Conservation (phyloP, 1,140 invertebrate species). For the Eubasilissa regina region DNA sequence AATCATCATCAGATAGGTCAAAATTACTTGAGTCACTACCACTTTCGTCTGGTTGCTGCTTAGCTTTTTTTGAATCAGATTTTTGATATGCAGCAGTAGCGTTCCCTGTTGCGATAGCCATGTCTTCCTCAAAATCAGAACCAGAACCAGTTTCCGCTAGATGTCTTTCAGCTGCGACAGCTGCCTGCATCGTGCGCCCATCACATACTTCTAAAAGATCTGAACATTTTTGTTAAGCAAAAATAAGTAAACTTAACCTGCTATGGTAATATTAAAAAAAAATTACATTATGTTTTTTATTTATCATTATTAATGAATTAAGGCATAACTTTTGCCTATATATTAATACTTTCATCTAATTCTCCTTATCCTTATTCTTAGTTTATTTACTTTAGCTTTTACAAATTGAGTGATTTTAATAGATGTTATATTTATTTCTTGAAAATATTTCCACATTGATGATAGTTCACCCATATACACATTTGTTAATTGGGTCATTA, state of each 20-base stretch:
- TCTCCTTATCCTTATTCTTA: too few species aligned
- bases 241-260: conserved; percentile 41
- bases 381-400: too few species aligned
- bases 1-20: conserved; percentile 54
- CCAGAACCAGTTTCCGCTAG: conserved; percentile 74
- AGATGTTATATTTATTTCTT: too few species aligned
- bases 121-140: conserved; percentile 79
- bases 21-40: not conserved
- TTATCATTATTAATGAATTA: too few species aligned
- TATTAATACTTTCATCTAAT: too few species aligned
- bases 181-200: conserved; percentile 78
- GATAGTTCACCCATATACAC: too few species aligned
- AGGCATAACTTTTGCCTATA: too few species aligned
- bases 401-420: too few species aligned
- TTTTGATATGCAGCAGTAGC: conserved; percentile 63
- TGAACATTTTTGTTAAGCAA: conserved; percentile 62
- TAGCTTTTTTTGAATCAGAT: conserved; percentile 56
- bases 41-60: not conserved
- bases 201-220: conserved; percentile 88
- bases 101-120: conserved; percentile 71
- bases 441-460: too few species aligned
- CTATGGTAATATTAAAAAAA: not conserved
- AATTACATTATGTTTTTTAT: too few species aligned
- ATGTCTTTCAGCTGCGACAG: conserved; percentile 76
- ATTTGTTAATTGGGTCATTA: too few species aligned